Evolutionary conservation across 1,140 invertebrate genomes (phyloP), one percentile per base, ranked within the genome.

Genomic region (Phthorimaea operculella): DNA sequence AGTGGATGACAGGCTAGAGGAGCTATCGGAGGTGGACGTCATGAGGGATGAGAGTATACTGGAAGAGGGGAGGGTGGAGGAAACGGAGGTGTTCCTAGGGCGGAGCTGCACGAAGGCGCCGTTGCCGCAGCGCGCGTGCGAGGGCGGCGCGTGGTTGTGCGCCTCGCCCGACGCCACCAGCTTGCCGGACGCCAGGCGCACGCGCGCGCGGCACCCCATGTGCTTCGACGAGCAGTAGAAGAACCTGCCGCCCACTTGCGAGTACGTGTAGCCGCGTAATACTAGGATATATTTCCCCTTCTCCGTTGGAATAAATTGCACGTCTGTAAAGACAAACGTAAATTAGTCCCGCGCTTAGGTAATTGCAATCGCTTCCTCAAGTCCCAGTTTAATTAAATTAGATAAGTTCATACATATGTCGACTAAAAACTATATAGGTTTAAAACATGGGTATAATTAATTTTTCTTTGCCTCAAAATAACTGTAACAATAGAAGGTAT

Each of bases 151-250:
- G 51, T 85, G 81, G 57, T 84, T 83, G 52, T 84, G 81, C 7
- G 61, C 66, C 49, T 83, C 79, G 0, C 72, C 75, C 6, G 78
- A 80, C 1, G 74, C 72, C 8, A 83, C 65, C 52, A 83, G 63
- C 59, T 76, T 77, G 7, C 79, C 79, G 0, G 69, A 66, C 34
- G 79, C 70, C 12, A 82, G 57, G 0, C 79, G 56, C 7, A 85
- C 79, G 28, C 82, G 58, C 21, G 82, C 82, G 21, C 76, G 54
- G 60, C 82, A 85, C 6, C 82, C 82, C 73, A 80, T 80, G 48
- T 85, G 82, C 59, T 85, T 85, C 7, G 82, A 85, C 5, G 79
- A 83, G 51, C 82, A 85, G 62, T 85, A 85, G 69, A 83, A 85
- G 52, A 83, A 85, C 33, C 82, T 64, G 16, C 79, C 82, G 0